Conservation (phyloP, 2,888 invertebrate species). For the Hirtodrosophila histrioides region DNA sequence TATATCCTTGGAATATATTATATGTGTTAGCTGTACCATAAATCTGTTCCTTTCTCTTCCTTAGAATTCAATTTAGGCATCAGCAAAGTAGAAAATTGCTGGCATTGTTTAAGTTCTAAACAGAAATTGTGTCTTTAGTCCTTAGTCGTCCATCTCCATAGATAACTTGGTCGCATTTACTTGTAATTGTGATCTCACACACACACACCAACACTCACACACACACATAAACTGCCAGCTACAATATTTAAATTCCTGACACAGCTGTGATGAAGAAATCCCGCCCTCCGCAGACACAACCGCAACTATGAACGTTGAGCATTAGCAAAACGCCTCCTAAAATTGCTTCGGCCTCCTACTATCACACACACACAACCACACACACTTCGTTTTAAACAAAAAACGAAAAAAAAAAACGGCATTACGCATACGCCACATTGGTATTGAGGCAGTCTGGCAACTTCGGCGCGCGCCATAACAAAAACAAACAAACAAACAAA, state of each 20-base stretch:
- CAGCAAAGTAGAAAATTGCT: too few species aligned
- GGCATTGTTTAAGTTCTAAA: too few species aligned
- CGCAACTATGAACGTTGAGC: slow-evolving; percentile 38
- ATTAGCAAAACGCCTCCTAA: slow-evolving; percentile 25
- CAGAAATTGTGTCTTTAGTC: too few species aligned
- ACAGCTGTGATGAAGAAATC: slow-evolving; percentile 27
- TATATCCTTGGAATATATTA: too few species aligned
- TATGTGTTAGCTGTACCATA: too few species aligned
- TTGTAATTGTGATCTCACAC: slow-evolving; percentile 6
- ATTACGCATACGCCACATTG: slow-evolving; percentile 71
- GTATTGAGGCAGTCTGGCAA: slow-evolving; percentile 65
- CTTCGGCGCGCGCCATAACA: slow-evolving; percentile 51
- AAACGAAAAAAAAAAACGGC: slow-evolving; percentile 28
- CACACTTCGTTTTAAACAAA: slow-evolving; percentile 26
- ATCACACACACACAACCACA: neutral
- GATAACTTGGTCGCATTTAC: neutral
- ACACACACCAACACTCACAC: neutral
- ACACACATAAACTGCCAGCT: neutral
- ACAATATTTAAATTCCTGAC: slow-evolving; percentile 44
- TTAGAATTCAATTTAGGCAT: too few species aligned
- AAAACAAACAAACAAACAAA: slow-evolving; percentile 56
- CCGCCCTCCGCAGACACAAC: slow-evolving; percentile 20
- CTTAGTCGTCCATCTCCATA: too few species aligned
- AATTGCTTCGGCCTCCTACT: slow-evolving; percentile 4
- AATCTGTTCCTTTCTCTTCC: too few species aligned